A percentile compares a stretch with the other conserved stretches of the same genome.
These are phyloP conservation scores for Pimephales promelas DNA, from an alignment of 2,113 vertebrate genomes.

Conservation along the genomic window DNA sequence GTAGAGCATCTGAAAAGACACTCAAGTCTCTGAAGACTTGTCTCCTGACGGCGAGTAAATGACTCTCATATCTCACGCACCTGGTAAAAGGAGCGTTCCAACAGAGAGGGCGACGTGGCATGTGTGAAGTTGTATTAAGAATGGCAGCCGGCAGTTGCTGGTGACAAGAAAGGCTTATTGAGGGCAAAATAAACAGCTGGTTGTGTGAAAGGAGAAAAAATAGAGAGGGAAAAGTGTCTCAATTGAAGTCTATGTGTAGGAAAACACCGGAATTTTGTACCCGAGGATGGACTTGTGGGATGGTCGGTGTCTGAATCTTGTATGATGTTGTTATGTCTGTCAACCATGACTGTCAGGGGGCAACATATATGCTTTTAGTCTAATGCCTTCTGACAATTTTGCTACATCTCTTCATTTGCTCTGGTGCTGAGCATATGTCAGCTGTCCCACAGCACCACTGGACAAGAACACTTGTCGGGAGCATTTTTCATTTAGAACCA, in stretches of 20 bases:
- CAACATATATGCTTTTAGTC: slow-evolving; percentile 57
- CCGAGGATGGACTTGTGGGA: slow-evolving; percentile 15
- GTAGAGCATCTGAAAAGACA: slow-evolving; percentile 24
- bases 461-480: slow-evolving; percentile 38
- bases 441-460: slow-evolving; percentile 48
- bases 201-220: neutral
- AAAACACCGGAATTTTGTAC: slow-evolving; percentile 27
- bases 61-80: slow-evolving; percentile 27
- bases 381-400: slow-evolving; percentile 64
- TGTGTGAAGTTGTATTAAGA: slow-evolving; percentile 32
- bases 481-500: slow-evolving; percentile 46
- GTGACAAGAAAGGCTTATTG: slow-evolving; percentile 25
- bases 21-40: slow-evolving; percentile 14
- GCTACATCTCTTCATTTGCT: slow-evolving; percentile 58
- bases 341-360: slow-evolving; percentile 50
- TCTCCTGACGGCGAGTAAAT: slow-evolving; percentile 20
- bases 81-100: slow-evolving; percentile 17
- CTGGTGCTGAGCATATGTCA: slow-evolving; percentile 62
- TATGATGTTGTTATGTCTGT: slow-evolving; percentile 53
- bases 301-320: slow-evolving; percentile 48
- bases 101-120: neutral
- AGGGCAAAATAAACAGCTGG: slow-evolving; percentile 33
- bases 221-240: neutral
- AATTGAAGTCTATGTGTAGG: neutral
- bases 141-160: slow-evolving; percentile 15